Base-by-base conservation (phyloP, 37 sponge, comb jelly and placozoan species). In the Hexactinellida sp. region DNA sequence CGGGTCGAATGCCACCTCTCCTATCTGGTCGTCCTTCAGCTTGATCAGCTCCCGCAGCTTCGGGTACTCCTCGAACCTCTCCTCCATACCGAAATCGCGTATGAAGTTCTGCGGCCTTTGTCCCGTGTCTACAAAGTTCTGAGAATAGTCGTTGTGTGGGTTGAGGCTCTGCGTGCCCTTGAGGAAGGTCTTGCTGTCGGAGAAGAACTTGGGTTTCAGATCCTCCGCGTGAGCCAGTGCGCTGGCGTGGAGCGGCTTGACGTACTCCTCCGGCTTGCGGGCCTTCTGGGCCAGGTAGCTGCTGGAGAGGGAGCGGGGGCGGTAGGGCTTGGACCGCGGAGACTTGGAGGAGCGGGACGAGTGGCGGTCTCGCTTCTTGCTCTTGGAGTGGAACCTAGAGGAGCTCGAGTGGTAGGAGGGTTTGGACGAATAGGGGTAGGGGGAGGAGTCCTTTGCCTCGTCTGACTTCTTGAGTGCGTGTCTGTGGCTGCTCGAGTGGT, bases 71-170 rank as follows among this genome's bases (percentile, higher is more conserved):
- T 88, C 92, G 86, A 97, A 97, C 82, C 98, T 54, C 82, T 94
- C 95, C 19, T 83, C 85, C 55, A 94, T 92, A 90, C 96, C 93
- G 9, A 88, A 88, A 37, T 97, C 98, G 37, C 93, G 86, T 37
- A 97, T 97, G 84, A 94, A 97, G 88, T 97, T 97, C 88, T 97
- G 98, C 1, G 98, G 90, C 37, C 98, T 41, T 47, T 94, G 91
- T 0, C 93, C 91, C 32, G 95, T 97, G 76, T 97, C 98, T 24
- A 97, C 91, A 85, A 92, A 97, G 87, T 97, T 95, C 54, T 97
- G 98, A 0, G 91, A 89, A 85, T 97, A 97, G 86, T 97, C 98
- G 37, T 97, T 97, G 86, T 97, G 98, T 0, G 98, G 98, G 54
- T 97, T 97, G 36, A 90, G 87, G 83, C 94, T 94, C 88, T 95